Evolutionary conservation across 2,888 invertebrate species (phyloP).

Genomic region (Camponotus fellah): DNA sequence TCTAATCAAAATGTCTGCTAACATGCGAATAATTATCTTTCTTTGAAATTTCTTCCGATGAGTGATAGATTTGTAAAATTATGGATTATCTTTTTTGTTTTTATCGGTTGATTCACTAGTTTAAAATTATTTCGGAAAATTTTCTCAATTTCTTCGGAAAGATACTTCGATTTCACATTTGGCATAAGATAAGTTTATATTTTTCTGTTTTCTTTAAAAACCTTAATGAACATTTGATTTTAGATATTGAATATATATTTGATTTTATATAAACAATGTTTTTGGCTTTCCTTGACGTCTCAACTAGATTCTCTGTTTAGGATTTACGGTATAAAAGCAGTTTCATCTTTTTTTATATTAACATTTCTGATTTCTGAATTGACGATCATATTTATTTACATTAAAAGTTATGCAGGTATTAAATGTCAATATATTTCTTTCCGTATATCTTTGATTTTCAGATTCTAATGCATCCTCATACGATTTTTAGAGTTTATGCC

Average conservation of each 20-base stretch:
- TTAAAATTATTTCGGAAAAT: background rate
- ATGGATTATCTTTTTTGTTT: background rate
- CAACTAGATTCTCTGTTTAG: background rate
- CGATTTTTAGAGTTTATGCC: background rate
- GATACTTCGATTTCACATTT: background rate
- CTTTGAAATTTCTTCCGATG: background rate
- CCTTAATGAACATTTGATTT: background rate
- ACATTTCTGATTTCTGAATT: background rate
- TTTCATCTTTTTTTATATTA: background rate
- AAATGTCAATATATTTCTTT: background rate
- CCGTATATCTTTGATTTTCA: background rate
- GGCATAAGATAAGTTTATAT: background rate
- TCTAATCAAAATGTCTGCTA: background rate
- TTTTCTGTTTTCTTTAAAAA: background rate
- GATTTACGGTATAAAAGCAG: background rate
- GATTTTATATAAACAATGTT: background rate
- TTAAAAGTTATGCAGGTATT: background rate
- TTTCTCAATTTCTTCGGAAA: background rate
- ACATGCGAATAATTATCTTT: background rate
- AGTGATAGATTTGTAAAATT: background rate
- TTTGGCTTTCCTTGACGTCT: background rate
- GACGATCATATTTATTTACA: background rate
- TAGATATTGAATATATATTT: background rate
- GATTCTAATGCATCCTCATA: conserved; percentile 1
- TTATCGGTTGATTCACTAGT: background rate